Evolutionary conservation across 23 tunicate genomes (phyloP).

Genomic region (Phallusia fumigata): DNA sequence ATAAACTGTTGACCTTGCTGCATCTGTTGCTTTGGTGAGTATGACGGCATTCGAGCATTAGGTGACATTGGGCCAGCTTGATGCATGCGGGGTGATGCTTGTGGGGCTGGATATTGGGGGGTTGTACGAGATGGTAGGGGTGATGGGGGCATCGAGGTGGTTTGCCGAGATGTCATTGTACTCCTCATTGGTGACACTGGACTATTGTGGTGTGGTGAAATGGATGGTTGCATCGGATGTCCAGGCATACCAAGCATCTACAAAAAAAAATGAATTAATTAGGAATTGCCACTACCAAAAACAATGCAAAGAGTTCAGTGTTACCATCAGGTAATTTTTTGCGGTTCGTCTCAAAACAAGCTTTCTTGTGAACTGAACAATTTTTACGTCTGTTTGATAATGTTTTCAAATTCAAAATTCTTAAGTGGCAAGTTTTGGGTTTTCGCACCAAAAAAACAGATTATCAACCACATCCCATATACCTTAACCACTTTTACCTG

Average conservation of each 20-base stretch:
- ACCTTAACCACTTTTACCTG: not conserved
- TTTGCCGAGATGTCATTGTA: constrained; percentile 11
- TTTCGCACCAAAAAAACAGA: too few relatives aligned
- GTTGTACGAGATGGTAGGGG: constrained; percentile 48
- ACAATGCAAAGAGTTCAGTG: too few relatives aligned
- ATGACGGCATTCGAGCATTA: constrained; percentile 22
- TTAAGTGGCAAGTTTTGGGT: too few relatives aligned
- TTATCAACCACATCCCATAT: too few relatives aligned
- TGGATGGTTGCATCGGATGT: constrained; percentile 58
- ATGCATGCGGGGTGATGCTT: constrained; percentile 49
- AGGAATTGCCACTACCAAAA: too few relatives aligned
- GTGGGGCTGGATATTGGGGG: constrained; percentile 53
- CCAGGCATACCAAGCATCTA: constrained; percentile 55
- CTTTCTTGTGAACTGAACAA: too few relatives aligned
- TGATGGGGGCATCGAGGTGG: constrained; percentile 28
- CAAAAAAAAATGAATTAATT: not conserved
- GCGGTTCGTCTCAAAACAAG: too few relatives aligned
- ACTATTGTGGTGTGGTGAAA: constrained; percentile 64
- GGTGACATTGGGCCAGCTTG: constrained; percentile 53
- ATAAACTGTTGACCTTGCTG: constrained; percentile 25
- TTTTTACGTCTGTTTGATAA: too few relatives aligned
- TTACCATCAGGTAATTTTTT: too few relatives aligned
- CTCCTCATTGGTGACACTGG: constrained; percentile 66
- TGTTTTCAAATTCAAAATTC: too few relatives aligned
- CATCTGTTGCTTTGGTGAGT: constrained; percentile 58